These are phyloP conservation scores for Carcina quercana DNA, from an alignment of 2,888 invertebrate species.

Conservation along the genomic window DNA sequence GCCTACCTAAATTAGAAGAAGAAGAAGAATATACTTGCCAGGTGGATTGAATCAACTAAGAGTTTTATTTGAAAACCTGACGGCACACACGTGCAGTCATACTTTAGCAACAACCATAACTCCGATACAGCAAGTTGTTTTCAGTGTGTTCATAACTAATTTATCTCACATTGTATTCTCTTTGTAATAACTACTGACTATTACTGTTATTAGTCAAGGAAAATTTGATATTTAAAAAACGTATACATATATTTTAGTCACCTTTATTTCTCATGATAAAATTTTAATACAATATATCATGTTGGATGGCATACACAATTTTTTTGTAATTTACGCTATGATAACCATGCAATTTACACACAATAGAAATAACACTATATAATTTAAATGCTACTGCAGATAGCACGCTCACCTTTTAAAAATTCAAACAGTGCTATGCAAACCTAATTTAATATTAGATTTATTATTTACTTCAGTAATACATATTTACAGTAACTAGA, in stretches of 20 bases:
- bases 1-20: too few relatives aligned
- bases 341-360: background rate
- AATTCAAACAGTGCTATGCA: background rate
- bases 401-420: background rate
- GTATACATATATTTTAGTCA: conserved; percentile 5
- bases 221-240: too few relatives aligned
- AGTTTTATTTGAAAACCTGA: too few relatives aligned
- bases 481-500: conserved; percentile 9
- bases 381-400: background rate
- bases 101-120: too few relatives aligned
- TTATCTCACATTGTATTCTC: too few relatives aligned
- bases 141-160: too few relatives aligned
- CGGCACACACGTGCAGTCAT: too few relatives aligned
- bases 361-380: background rate
- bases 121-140: too few relatives aligned
- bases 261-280: conserved; percentile 11
- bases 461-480: background rate
- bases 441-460: background rate
- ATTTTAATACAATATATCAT: conserved; percentile 8
- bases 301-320: conserved; percentile 11
- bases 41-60: too few relatives aligned
- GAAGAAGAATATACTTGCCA: too few relatives aligned
- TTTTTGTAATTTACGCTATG: background rate
- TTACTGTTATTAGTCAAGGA: too few relatives aligned
- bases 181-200: too few relatives aligned